A percentile compares a stretch with the other conserved stretches of the same genome.
Evolutionary conservation across 2,888 invertebrate species (phyloP).

Genomic region (Lampropteryx suffumata): DNA sequence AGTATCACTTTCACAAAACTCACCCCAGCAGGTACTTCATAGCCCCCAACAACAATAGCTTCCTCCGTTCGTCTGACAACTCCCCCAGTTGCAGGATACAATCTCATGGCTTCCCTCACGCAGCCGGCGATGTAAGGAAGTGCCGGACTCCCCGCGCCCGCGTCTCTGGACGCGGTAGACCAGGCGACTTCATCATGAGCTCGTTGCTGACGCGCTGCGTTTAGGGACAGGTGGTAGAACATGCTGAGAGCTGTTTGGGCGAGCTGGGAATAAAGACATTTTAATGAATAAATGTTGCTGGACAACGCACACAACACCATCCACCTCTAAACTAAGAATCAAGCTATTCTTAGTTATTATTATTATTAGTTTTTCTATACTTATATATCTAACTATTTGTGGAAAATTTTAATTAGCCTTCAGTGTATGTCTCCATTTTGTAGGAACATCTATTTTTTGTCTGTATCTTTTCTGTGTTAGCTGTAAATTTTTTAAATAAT

Average conservation of each 20-base stretch:
- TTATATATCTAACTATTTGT: too few species aligned
- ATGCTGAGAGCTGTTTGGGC: slow-evolving; percentile 69
- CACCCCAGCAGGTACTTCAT: slow-evolving; percentile 69
- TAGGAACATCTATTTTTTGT: too few species aligned
- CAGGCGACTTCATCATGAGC: slow-evolving; percentile 70
- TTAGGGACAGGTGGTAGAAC: slow-evolving; percentile 70
- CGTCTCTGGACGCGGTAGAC: slow-evolving; percentile 57
- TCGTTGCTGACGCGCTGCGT: slow-evolving; percentile 71
- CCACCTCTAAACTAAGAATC: too few species aligned
- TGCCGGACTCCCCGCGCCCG: slow-evolving; percentile 49
- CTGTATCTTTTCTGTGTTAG: too few species aligned
- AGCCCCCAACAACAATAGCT: slow-evolving; percentile 62
- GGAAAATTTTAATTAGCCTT: too few species aligned
- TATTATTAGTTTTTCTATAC: too few species aligned
- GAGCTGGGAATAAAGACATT: slow-evolving; percentile 45
- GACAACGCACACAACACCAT: too few species aligned
- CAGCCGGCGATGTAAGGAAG: slow-evolving; percentile 63
- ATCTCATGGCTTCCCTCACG: slow-evolving; percentile 61
- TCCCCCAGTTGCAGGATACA: slow-evolving; percentile 71
- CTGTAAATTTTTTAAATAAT: too few species aligned
- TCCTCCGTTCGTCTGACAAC: slow-evolving; percentile 63
- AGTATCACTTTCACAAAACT: slow-evolving; percentile 35
- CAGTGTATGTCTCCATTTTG: too few species aligned
- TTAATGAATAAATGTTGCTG: neutral
- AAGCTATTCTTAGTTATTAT: too few species aligned